Conservation (phyloP, 2,113 vertebrate species). For the Stercorarius parasiticus region DNA sequence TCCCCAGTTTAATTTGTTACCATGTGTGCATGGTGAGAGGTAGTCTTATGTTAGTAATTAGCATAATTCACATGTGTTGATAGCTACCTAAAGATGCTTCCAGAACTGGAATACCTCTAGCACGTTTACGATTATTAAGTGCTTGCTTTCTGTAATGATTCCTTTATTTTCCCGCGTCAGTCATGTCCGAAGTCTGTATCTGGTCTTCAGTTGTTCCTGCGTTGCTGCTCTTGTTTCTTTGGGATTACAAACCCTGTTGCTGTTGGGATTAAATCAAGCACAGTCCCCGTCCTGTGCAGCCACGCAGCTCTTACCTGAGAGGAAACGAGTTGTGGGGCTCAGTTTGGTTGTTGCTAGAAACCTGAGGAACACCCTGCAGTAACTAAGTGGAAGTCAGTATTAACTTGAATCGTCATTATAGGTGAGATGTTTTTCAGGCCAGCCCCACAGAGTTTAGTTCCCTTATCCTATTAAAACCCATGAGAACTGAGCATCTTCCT, state of each 20-base stretch:
- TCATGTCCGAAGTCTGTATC: neutral
- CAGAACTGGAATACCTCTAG: neutral
- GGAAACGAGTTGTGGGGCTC: neutral
- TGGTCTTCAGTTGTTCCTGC: neutral
- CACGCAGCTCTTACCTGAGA: neutral
- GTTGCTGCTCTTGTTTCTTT: neutral
- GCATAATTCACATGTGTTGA: neutral
- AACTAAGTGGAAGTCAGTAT: neutral
- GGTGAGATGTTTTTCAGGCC: neutral
- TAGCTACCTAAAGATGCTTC: neutral
- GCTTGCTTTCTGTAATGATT: neutral
- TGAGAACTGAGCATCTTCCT: neutral
- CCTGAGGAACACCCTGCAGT: fast-evolving
- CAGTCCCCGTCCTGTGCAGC: neutral
- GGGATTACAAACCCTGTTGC: neutral
- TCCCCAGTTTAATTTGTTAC: neutral
- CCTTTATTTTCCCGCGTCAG: neutral
- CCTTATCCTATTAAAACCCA: neutral
- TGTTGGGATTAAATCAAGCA: fast-evolving
- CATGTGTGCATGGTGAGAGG: neutral
- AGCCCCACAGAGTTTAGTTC: neutral
- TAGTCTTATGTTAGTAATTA: neutral
- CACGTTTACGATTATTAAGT: fast-evolving
- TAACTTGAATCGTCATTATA: fast-evolving
- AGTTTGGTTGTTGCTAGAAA: neutral